Base-by-base conservation (phyloP, 2,888 invertebrate genomes). In the Nowickia ferox region DNA sequence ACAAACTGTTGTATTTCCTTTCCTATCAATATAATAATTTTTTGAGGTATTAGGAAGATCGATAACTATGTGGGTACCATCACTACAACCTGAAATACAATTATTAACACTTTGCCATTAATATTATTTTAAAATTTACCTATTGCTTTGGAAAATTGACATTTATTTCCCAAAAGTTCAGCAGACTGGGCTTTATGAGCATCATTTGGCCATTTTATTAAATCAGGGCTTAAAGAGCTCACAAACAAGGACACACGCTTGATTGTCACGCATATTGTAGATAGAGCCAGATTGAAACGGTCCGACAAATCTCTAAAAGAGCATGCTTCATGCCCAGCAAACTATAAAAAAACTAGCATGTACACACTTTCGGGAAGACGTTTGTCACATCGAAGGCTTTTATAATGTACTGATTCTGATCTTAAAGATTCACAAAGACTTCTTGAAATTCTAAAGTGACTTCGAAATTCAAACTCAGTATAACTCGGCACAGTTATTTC, bases 21-120 rank as follows among this genome's bases (percentile, higher is more conserved):
- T 75, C 17, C 75, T 46, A 48, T 61, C 51, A 11, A 83, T 76
- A 51, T 75, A 82, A 51, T 82, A 66, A 22, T 69, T 44, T 66
- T 77, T 76, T n/a, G 51, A 51, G 51, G 51, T 51, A 51, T 51
- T n/a, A n/a, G n/a, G n/a, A n/a, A n/a, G n/a, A n/a, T n/a, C n/a
- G n/a, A n/a, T n/a, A n/a, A n/a, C n/a, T n/a, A n/a, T n/a, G n/a
- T 51, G n/a, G 51, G 51, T 51, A n/a, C 51, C 51, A 51, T 51
- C 51, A 51, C 15, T 51, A 51, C 51, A 51, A n/a, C n/a, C n/a
- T n/a, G n/a, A n/a, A n/a, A n/a, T n/a, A n/a, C n/a, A n/a, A n/a
- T n/a, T n/a, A n/a, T 51, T 51, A 51, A 51, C 51, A n/a, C 51
- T 51, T 51, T 51, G 15, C 51, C 51, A 51, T n/a, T 51, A 51